A percentile compares a stretch with the other conserved stretches of the same genome.
Evolutionary conservation across 2,888 invertebrate genomes (phyloP).

Genomic region (Doris montereyensis): DNA sequence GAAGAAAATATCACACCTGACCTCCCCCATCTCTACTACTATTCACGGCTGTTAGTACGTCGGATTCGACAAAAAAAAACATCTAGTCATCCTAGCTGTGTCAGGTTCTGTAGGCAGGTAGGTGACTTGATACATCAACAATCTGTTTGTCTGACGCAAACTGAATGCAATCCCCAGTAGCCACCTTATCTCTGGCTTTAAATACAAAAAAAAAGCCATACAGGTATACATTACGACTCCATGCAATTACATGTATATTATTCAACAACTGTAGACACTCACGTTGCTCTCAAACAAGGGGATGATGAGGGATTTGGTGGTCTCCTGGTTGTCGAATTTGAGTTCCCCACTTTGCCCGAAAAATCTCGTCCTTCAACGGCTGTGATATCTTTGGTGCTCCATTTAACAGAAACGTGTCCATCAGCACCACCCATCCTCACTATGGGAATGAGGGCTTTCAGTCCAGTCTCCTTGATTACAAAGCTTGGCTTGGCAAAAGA

Average conservation of each 20-base stretch:
- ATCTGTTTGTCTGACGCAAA: too few species aligned
- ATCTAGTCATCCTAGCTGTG: too few species aligned
- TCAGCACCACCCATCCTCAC: conserved; percentile 76
- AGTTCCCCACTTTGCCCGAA: conserved; percentile 75
- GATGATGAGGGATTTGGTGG: conserved; percentile 75
- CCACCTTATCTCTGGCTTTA: neutral
- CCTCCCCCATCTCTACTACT: too few species aligned
- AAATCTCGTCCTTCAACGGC: conserved; percentile 77
- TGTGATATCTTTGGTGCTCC: conserved; percentile 77
- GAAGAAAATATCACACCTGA: too few species aligned
- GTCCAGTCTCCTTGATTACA: conserved; percentile 76
- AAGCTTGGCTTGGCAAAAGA: conserved; percentile 76
- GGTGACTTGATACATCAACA: too few species aligned
- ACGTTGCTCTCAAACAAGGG: conserved; percentile 76
- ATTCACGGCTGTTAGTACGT: too few species aligned
- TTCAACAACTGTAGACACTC: conserved; percentile 26
- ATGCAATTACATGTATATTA: neutral
- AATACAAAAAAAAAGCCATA: neutral
- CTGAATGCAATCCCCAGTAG: too few species aligned
- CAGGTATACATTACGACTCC: neutral
- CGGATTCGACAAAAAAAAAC: too few species aligned
- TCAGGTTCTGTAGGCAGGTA: too few species aligned
- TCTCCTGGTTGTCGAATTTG: conserved; percentile 73
- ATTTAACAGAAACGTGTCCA: conserved; percentile 76
- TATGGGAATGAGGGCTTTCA: conserved; percentile 75